Evolutionary conservation across 2,888 invertebrate species (phyloP), one percentile per base, ranked within the genome.

Genomic region (Philaethria dido): DNA sequence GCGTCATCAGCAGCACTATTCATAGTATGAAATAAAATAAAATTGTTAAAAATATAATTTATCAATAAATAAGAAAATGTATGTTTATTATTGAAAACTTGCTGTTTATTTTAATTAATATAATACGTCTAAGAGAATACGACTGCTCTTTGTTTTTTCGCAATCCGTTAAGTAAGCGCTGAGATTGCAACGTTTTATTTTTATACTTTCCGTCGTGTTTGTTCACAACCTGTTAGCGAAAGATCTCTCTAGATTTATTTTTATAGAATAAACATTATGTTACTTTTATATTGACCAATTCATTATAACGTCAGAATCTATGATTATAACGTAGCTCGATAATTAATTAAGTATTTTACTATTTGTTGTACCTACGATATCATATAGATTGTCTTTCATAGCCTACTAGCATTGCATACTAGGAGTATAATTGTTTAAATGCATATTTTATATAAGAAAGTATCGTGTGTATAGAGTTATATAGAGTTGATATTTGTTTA

Each of bases 131-230:
- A 44, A 66, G 52, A 69, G 57, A 69, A 65, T 62, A 60, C 60
- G 68, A 66, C 66, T 54, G 60, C 61, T 69, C 66, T 70, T 69
- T 72, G 65, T 69, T 69, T 50, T 65, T 64, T 64, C 68, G 66
- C 69, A 72, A 72, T 72, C 69, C 68, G 69, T 71, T 71, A 72
- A 72, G 72, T 72, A 72, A 72, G 69, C 69, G 68, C 64, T 54
- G 68, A 64, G 71, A 68, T 69, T 60, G 63, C 64, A 47, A 67
- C 67, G 68, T 64, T 67, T 70, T 68, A 70, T 72, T 72, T 70
- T 69, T 71, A 68, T 66, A 61, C 63, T 69, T 69, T 69, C 61
- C 70, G 70, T 68, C 70, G 69, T 66, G 71, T 71, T 71, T 69
- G 68, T 69, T 64, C 59, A 66, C 67, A 68, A 68, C 68, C 64